phyloP scores from a whole-genome alignment of 2,113 vertebrate species.

The Piaya cayana region DNA sequence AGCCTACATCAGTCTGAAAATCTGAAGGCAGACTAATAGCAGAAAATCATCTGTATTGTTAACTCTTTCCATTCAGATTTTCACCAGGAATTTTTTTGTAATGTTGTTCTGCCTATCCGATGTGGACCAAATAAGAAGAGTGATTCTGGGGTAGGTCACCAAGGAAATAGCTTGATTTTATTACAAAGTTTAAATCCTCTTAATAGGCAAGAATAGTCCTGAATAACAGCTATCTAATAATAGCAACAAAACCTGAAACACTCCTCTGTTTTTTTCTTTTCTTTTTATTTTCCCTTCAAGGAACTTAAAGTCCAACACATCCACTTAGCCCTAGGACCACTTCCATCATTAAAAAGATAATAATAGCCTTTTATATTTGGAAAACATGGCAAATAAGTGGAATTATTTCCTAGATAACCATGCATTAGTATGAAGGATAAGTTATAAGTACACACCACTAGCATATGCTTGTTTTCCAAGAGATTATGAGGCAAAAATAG shows the following conservation, averaged over 20 bases:
- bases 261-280: too few species aligned
- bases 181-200: background rate
- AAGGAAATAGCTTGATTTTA: background rate
- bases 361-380: background rate
- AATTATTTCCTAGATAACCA: background rate
- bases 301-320: background rate
- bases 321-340: background rate
- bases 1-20: background rate
- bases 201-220: background rate
- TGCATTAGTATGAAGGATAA: background rate
- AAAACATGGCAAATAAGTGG: background rate
- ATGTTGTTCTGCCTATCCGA: background rate
- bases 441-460: background rate
- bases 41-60: background rate
- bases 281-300: background rate
- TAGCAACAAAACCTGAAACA: background rate
- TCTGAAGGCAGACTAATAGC: background rate
- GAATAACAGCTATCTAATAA: background rate
- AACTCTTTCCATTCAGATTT: background rate
- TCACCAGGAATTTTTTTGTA: background rate
- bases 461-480: background rate
- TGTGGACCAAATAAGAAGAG: background rate
- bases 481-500: background rate
- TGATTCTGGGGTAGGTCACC: background rate
- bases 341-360: background rate